A percentile compares a stretch with the other conserved stretches of the same genome.
phyloP scores from a whole-genome alignment of 2,797 vertebrate species.

The Sebastes diaconus region DNA sequence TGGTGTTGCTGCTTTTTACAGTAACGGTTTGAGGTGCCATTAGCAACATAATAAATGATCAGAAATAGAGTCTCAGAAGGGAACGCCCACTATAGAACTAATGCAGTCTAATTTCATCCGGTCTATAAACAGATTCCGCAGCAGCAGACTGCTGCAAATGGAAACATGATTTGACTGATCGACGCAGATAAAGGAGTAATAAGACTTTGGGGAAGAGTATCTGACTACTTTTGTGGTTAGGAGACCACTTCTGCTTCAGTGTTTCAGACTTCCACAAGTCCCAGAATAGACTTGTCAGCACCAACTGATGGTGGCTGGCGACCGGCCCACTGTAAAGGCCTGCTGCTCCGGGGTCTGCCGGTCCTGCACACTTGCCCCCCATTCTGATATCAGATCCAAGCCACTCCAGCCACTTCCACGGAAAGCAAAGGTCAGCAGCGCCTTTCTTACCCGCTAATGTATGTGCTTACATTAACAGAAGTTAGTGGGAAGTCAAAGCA shows the following conservation, averaged over 20 bases:
- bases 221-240: slow-evolving; percentile 45
- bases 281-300: slow-evolving; percentile 81
- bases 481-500: background rate
- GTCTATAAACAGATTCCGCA: slow-evolving; percentile 1
- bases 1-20: background rate
- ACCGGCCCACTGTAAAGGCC: slow-evolving; percentile 61
- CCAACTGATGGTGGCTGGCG: slow-evolving; percentile 51
- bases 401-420: slow-evolving; percentile 40
- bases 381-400: slow-evolving; percentile 53
- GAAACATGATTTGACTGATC: slow-evolving; percentile 18
- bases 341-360: slow-evolving; percentile 12
- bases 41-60: slow-evolving; percentile 10
- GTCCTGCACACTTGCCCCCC: slow-evolving; percentile 49
- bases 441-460: slow-evolving; percentile 25
- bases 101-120: slow-evolving; percentile 1
- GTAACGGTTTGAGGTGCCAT: background rate
- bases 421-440: slow-evolving; percentile 68
- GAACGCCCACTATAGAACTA: background rate
- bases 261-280: slow-evolving; percentile 50
- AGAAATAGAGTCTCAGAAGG: slow-evolving; percentile 3
- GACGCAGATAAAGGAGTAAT: slow-evolving; percentile 34
- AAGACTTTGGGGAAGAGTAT: slow-evolving; percentile 18
- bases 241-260: slow-evolving; percentile 33
- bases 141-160: background rate
- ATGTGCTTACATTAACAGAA: slow-evolving; percentile 23